Base-by-base conservation (phyloP, 1,140 invertebrate genomes). In the Phymorhynchus buccinoides region DNA sequence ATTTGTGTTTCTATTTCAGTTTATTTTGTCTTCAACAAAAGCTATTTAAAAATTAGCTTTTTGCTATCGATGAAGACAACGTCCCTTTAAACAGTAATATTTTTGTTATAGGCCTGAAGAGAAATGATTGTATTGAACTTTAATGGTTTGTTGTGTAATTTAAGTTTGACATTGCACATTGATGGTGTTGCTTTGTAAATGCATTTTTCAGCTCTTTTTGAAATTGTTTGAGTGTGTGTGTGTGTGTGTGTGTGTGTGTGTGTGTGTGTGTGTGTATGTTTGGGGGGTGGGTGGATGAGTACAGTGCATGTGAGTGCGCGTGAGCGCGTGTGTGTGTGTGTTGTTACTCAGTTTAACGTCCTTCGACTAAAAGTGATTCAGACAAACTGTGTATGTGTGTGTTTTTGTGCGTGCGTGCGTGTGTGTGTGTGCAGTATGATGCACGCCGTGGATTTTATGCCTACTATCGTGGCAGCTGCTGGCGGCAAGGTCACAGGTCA, bases 371-470 rank as follows among this genome's bases (percentile, higher is more conserved):
- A 52, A 12, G 48, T 22, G 22, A 52, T 52, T 52, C 22, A 52
- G 48, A 52, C 48, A 52, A 52, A 9, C 9, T 52, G 48, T 12
- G 9, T 52, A 52, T 35, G 3, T 71, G 68, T 35, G 30, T 71
- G 56, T 56, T 22, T 39, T 18, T 22, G 52, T 81, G 18, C 16
- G 32, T 39, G 42, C 27, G 18, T 41, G n/a, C 42, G 56, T 78
- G 75, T 78, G 75, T 71, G 30, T 37, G 12, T 37, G 68, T 52
- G 84, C 81, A 93, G 93, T 81, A 44, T 92, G 86, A 88, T 92
- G 41, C 91, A 92, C 62, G 89, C 89, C 16, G 90, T 91, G 73
- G 91, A 92, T 82, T 92, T 91, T 90, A 86, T 88, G 73, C 89
- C 89, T 27, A 92, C 91, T 14, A 80, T 92, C n/a, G 56, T 91